Base-by-base conservation (phyloP, 2,113 vertebrate species). In the Cardinalis cardinalis region DNA sequence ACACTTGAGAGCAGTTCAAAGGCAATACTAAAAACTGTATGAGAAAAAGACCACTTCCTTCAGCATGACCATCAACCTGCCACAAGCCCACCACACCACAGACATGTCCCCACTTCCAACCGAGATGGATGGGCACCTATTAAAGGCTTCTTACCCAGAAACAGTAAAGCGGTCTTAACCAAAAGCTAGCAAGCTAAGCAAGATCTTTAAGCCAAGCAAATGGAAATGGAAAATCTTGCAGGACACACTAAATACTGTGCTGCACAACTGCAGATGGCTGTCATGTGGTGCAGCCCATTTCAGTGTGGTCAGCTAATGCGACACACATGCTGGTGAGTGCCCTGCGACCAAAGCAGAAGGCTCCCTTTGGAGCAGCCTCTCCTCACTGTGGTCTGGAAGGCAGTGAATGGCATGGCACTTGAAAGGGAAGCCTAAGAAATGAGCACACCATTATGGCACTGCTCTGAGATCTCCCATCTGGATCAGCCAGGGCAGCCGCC, bases 241-340 rank as follows among this genome's bases (percentile, higher is more conserved):
- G 92, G 86, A 88, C 58, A 40, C 53, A 4, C 58, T 84, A 53
- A 88, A 81, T 61, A 53, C 58, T n/a, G 61, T 0, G 0, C 88
- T 87, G 73, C 58, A 68, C 41, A 60, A 65, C 58, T 86, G 90
- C 92, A 93, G 76, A 91, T 60, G 94, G 72, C 83, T 88, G 83
- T 91, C 88, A 90, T 74, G 76, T 88, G 90, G 90, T 18, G 6
- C 72, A 55, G 95, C 88, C 84, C 80, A 72, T 72, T 92, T 92
- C 80, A 93, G 70, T 79, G 93, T 84, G 95, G 93, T 93, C 95
- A 95, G 80, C 90, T 95, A 95, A 96, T 82, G 84, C 2, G 29
- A 92, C 66, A 88, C 94, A 95, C 65, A 88, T 90, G 93, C 90
- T 69, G 49, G 24, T 31, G 66, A 87, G 88, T 0, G 0, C 61